A percentile compares a stretch with the other conserved stretches of the same genome.
These are phyloP conservation scores for Trinectes maculatus DNA, from an alignment of 2,113 vertebrate genomes.

Conservation along the genomic window DNA sequence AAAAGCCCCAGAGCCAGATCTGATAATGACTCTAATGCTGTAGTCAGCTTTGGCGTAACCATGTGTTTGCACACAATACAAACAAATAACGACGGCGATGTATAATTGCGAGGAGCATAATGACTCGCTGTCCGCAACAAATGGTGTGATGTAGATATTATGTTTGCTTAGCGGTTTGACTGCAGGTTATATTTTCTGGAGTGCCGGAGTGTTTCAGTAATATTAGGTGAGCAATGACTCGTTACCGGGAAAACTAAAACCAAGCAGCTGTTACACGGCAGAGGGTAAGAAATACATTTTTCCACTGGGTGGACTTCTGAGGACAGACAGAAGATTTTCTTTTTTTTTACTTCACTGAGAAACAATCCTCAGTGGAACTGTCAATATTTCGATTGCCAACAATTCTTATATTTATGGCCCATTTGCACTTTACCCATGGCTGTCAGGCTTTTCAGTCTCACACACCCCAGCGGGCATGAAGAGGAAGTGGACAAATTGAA, in stretches of 20 bases:
- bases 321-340: conserved; percentile 29
- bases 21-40: conserved; percentile 35
- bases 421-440: background rate
- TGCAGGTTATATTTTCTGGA: background rate
- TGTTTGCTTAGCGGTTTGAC: conserved; percentile 7
- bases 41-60: conserved; percentile 30
- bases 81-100: conserved; percentile 31
- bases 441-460: conserved; percentile 1
- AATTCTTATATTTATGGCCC: conserved; percentile 5
- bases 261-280: conserved; percentile 28
- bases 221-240: background rate
- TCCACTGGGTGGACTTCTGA: conserved; percentile 38
- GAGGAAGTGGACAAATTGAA: background rate
- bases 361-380: conserved; percentile 28
- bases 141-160: conserved; percentile 18
- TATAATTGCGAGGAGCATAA: conserved; percentile 29
- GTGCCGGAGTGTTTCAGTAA: background rate
- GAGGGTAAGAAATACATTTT: conserved; percentile 40
- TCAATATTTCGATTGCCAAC: conserved; percentile 14
- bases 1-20: conserved; percentile 39
- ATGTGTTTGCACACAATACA: conserved; percentile 45
- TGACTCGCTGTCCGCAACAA: conserved; percentile 13
- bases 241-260: conserved; percentile 12
- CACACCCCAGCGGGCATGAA: background rate
- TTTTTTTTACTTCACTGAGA: conserved; percentile 47